phyloP scores from a whole-genome alignment of 2,797 vertebrate species.

The Tokudaia tokunoshimensis region DNA sequence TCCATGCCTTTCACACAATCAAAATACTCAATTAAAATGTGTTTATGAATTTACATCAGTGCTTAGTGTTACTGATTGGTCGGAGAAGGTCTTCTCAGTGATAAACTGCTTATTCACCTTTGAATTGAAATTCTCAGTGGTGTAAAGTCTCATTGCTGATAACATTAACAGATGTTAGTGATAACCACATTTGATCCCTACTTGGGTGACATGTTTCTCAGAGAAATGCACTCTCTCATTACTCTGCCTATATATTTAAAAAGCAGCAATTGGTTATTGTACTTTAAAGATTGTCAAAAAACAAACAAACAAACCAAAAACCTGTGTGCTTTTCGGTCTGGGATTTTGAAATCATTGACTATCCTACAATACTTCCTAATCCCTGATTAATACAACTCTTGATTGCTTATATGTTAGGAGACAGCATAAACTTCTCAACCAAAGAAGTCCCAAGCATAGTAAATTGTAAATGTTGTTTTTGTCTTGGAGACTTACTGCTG shows the following conservation, averaged over 20 bases:
- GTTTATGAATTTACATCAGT: constrained; percentile 24
- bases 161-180: constrained; percentile 20
- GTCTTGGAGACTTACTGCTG: not conserved
- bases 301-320: not conserved
- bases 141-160: constrained; percentile 12
- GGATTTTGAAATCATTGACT: not conserved
- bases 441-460: not conserved
- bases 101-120: constrained; percentile 34
- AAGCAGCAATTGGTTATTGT: not conserved
- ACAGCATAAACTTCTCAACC: not conserved
- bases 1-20: constrained; percentile 47
- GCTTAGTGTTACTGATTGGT: constrained; percentile 30
- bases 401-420: not conserved
- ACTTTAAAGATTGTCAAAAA: constrained; percentile 34
- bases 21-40: constrained; percentile 53
- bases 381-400: not conserved
- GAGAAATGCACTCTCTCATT: not conserved
- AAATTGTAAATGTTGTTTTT: not conserved
- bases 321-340: not conserved
- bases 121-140: constrained; percentile 38
- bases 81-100: constrained; percentile 53
- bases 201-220: not conserved
- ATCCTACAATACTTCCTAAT: not conserved
- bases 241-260: not conserved
- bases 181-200: not conserved